phyloP scores from a whole-genome alignment of 2,888 invertebrate genomes.

The Chrysolina haemoptera region DNA sequence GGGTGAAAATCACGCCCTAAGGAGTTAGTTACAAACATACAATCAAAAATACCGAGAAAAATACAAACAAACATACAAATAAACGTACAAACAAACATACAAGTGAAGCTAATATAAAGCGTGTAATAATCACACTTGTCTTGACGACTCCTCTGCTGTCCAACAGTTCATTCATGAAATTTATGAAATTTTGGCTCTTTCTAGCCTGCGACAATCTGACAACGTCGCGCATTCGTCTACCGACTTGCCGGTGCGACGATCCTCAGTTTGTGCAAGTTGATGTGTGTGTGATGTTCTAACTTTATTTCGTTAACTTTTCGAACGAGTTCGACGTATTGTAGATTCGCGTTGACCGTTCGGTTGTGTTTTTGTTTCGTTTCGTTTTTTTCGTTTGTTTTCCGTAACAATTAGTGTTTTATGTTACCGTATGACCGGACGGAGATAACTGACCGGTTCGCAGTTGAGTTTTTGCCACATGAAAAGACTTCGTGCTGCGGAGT shows the following conservation, averaged over 20 bases:
- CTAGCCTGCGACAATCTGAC: not conserved
- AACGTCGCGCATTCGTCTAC: not conserved
- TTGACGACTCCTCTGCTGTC: not conserved
- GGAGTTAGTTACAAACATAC: no score
- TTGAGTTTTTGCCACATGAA: not conserved
- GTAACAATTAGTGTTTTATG: slow-evolving; percentile 7
- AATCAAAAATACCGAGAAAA: no score
- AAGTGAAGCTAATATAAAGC: no score
- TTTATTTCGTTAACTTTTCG: slow-evolving; percentile 6
- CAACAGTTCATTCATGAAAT: not conserved
- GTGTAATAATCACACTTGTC: not conserved
- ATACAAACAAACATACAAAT: no score
- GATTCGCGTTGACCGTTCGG: not conserved
- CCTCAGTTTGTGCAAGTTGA: slow-evolving; percentile 11
- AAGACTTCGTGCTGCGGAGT: not conserved
- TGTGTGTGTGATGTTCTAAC: not conserved
- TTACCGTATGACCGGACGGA: not conserved
- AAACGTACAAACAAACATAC: no score
- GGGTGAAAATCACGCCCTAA: no score
- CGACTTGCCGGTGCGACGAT: slow-evolving; percentile 5
- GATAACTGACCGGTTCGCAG: not conserved
- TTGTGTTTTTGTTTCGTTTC: not conserved
- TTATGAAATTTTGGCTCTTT: not conserved
- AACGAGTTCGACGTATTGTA: not conserved
- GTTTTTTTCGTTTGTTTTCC: slow-evolving; percentile 6